Evolutionary conservation across 2,888 invertebrate species (phyloP).

Genomic region (Phengaris arion): DNA sequence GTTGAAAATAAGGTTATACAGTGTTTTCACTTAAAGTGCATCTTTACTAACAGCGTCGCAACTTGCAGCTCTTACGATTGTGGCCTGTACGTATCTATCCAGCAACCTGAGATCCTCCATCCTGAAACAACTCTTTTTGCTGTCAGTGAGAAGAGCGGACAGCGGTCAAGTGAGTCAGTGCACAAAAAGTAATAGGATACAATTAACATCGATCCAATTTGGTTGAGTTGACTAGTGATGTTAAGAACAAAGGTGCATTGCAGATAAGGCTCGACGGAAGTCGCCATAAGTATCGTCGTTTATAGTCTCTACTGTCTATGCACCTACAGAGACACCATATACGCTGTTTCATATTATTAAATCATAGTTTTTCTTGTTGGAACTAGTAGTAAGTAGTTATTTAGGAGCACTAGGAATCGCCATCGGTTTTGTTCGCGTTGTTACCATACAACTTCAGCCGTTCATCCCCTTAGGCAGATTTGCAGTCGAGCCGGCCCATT

Average conservation of each 20-base stretch:
- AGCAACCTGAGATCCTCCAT: no score
- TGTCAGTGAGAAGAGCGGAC: not conserved
- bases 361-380: not conserved
- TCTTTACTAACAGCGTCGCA: no score
- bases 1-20: no score
- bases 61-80: no score
- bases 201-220: conserved; percentile 55
- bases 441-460: no score
- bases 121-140: not conserved
- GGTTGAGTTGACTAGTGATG: conserved; percentile 52
- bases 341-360: conserved; percentile 13
- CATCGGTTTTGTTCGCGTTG: no score
- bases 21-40: no score
- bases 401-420: no score
- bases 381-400: no score
- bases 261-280: conserved; percentile 62
- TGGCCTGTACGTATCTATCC: no score
- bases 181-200: conserved; percentile 55
- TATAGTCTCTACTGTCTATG: conserved; percentile 38
- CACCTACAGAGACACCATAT: conserved; percentile 22
- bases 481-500: no score
- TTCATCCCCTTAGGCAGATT: no score
- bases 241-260: conserved; percentile 60
- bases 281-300: conserved; percentile 51
- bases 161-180: conserved; percentile 23